Evolutionary conservation across 2,888 invertebrate species (phyloP).

Genomic region (Netelia inedita): DNA sequence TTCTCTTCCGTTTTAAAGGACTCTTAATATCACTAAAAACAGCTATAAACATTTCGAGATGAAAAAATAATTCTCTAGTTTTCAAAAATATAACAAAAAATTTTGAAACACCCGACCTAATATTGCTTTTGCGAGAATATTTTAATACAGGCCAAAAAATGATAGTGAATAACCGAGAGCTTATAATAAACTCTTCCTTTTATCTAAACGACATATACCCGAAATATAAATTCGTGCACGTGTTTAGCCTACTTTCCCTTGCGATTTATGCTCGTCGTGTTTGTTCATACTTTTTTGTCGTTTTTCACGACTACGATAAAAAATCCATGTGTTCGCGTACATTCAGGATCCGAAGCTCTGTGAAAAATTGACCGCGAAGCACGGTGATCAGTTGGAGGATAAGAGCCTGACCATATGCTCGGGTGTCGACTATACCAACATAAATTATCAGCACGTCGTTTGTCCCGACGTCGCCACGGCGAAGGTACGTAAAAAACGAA

Average conservation of each 20-base stretch:
- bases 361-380: conserved; percentile 91
- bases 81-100: too few relatives aligned
- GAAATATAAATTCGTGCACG: background rate
- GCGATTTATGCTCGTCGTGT: background rate
- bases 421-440: conserved; percentile 99
- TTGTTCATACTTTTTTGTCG: background rate
- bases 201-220: background rate
- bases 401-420: conserved; percentile 98
- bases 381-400: conserved; percentile 94
- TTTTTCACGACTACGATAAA: background rate
- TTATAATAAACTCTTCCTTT: too few relatives aligned
- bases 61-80: too few relatives aligned
- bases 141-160: too few relatives aligned
- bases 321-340: background rate
- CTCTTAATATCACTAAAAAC: too few relatives aligned
- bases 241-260: background rate
- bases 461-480: conserved; percentile 97
- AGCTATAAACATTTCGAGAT: too few relatives aligned
- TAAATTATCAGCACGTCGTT: conserved; percentile 98
- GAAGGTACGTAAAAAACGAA: conserved; percentile 89
- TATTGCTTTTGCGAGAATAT: too few relatives aligned
- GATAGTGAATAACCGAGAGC: too few relatives aligned
- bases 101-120: too few relatives aligned
- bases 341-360: conserved; percentile 92
- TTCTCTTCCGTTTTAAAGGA: too few relatives aligned